phyloP scores from a whole-genome alignment of 2,888 invertebrate genomes.

The Calameuta idolon region DNA sequence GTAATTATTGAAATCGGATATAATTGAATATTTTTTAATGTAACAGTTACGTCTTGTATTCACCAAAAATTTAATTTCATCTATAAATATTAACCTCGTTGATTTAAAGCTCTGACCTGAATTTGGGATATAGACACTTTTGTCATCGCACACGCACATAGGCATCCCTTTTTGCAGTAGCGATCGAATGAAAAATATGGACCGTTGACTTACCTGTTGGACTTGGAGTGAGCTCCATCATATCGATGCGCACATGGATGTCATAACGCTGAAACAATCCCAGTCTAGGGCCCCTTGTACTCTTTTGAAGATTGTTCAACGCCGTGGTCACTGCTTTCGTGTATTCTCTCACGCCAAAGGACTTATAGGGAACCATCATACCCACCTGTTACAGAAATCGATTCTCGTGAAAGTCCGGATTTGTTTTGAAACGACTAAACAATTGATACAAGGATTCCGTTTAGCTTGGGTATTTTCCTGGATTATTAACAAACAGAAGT shows the following conservation, averaged over 20 bases:
- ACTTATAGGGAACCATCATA: slow-evolving; percentile 81
- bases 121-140: neutral
- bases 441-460: neutral
- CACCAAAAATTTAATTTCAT: too few relatives aligned
- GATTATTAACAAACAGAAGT: neutral
- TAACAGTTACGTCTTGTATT: too few relatives aligned
- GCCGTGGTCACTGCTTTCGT: slow-evolving; percentile 78
- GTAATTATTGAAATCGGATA: too few relatives aligned
- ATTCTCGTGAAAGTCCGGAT: neutral
- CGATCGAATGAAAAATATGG: neutral
- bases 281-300: slow-evolving; percentile 69
- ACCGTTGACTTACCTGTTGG: slow-evolving; percentile 75
- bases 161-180: slow-evolving; percentile 1
- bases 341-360: slow-evolving; percentile 80
- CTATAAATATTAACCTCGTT: neutral
- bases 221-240: slow-evolving; percentile 81
- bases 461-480: neutral
- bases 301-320: slow-evolving; percentile 74
- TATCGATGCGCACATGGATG: slow-evolving; percentile 76
- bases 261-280: slow-evolving; percentile 78
- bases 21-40: too few relatives aligned
- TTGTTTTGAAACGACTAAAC: neutral
- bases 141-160: neutral
- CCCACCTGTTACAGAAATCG: slow-evolving; percentile 70
- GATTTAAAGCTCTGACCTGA: neutral